Base-by-base conservation (phyloP, 2,888 invertebrate species). In the Cotesia congregata region DNA sequence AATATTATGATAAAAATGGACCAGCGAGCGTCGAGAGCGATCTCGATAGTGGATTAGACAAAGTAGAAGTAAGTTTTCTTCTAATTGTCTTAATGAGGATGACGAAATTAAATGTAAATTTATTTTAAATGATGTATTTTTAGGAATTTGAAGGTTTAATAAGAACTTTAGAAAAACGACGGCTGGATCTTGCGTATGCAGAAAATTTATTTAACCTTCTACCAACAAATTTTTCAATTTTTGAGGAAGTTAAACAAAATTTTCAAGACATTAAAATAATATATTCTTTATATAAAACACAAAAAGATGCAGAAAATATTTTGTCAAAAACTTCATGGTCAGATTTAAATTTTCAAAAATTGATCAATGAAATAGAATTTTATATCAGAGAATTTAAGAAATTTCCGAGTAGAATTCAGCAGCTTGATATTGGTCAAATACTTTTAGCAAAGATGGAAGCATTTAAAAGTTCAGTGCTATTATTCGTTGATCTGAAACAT, bases 291-390 rank as follows among this genome's bases (percentile, higher is more conserved):
- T 97, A 95, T 86, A 93, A 93, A 81, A 92, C 93, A 0, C 96
- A 97, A 88, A 95, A 94, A 90, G 91, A 91, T 80, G 94, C 94
- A 0, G 91, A 96, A 64, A 95, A 96, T 80, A 84, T 91, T 5
- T 97, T 97, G 97, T 94, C 96, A 0, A 94, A 94, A 88, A 97
- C 96, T 0, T 88, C 97, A 9, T 98, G 98, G 98, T 93, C 92
- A 6, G 94, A 98, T 88, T 90, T 98, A 70, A 95, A 97, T 89
- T 95, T 97, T 1, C 94, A 95, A 84, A 93, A 94, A 0, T 90
- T 98, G 62, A 90, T 95, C 6, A 96, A 97, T 76, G 97, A 97
- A 3, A 96, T 97, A 84, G 97, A 98, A 81, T 92, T 92, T 80
- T 97, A 94, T 90, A 91, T 97, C 79, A 95, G 94, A 85, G 94